Conservation (phyloP, 2,888 invertebrate species). For the Leucophora obtusa region DNA sequence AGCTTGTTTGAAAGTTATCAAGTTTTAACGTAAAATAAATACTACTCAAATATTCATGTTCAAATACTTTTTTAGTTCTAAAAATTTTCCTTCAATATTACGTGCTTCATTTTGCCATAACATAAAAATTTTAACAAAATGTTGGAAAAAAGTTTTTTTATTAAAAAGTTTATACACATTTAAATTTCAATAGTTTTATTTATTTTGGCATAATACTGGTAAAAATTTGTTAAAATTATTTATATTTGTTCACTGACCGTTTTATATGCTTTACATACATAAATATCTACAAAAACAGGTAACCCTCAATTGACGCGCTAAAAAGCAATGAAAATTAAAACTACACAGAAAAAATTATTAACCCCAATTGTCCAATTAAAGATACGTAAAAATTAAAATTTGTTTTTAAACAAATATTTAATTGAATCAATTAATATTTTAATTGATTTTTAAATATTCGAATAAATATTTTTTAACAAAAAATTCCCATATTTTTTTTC, state of each 20-base stretch:
- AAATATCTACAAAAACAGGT: too few relatives aligned
- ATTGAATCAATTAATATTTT: too few relatives aligned
- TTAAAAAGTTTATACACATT: background rate
- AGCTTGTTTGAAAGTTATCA: background rate
- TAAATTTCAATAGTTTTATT: background rate
- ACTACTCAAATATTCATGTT: background rate
- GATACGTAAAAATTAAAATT: too few relatives aligned
- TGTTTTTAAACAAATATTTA: too few relatives aligned
- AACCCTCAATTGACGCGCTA: too few relatives aligned
- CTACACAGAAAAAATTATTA: too few relatives aligned
- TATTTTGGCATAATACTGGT: background rate
- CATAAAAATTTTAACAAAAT: background rate
- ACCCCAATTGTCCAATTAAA: too few relatives aligned
- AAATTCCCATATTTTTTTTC: too few relatives aligned
- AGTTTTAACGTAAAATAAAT: background rate
- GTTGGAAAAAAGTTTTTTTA: background rate
- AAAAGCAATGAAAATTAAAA: too few relatives aligned
- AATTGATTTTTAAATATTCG: too few relatives aligned
- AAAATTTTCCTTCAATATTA: background rate
- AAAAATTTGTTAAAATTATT: background rate
- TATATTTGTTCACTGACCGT: constrained; percentile 40
- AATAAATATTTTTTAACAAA: too few relatives aligned
- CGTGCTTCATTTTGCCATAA: background rate
- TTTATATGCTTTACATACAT: background rate
- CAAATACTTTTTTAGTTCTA: background rate